A percentile compares a stretch with the other conserved stretches of the same genome.
Evolutionary conservation across 2,888 invertebrate species (phyloP).

Genomic region (Eudasyphora cyanicolor): DNA sequence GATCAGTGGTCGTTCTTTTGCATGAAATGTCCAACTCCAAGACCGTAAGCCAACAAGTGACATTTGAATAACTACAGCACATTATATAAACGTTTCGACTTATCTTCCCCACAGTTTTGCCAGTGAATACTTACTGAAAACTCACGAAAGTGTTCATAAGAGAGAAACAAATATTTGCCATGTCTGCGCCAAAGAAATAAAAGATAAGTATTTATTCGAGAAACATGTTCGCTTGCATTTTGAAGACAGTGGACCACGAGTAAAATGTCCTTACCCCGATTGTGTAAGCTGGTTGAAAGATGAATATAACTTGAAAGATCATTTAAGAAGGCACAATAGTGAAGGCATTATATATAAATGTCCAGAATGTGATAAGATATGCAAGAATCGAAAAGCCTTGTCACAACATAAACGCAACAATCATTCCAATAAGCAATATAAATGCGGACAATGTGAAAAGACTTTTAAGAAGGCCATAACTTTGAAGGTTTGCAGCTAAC

Average conservation of each 20-base stretch:
- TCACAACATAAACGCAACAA: conserved; percentile 78
- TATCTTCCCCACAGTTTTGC: conserved; percentile 72
- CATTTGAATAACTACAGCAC: neutral
- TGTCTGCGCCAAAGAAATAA: conserved; percentile 78
- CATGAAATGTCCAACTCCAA: conserved; percentile 72
- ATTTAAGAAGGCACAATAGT: conserved; percentile 75
- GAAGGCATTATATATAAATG: conserved; percentile 69
- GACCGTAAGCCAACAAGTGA: conserved; percentile 66
- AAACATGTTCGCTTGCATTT: conserved; percentile 76
- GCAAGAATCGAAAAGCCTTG: conserved; percentile 77
- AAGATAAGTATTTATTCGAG: conserved; percentile 76
- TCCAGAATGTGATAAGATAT: conserved; percentile 75
- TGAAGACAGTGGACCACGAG: conserved; percentile 74
- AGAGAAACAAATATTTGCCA: conserved; percentile 77
- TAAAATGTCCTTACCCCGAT: conserved; percentile 77
- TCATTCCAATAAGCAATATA: conserved; percentile 75
- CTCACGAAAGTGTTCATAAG: conserved; percentile 74
- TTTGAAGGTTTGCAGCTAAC: conserved; percentile 71
- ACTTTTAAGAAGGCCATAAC: conserved; percentile 78
- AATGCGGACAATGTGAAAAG: conserved; percentile 77
- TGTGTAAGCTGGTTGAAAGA: conserved; percentile 79
- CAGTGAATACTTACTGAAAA: conserved; percentile 73
- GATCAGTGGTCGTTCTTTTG: conserved; percentile 73
- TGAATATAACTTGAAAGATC: conserved; percentile 76
- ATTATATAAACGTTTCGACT: neutral